These are phyloP conservation scores for Cladopsammia gracilis DNA, from an alignment of 64 coral and sea anemone genomes.

Conservation along the genomic window DNA sequence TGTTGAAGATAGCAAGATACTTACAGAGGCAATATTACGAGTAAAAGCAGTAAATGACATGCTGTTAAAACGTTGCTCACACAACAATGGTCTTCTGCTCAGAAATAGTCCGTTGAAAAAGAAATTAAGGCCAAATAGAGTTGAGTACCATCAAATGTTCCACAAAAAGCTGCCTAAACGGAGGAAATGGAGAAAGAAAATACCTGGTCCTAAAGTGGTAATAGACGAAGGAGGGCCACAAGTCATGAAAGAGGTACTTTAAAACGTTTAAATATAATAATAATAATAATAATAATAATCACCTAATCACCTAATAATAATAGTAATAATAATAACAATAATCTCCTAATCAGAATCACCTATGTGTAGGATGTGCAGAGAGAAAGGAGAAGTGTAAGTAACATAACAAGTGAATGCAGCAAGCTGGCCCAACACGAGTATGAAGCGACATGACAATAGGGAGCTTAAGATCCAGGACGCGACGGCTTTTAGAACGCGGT, in stretches of 20 bases:
- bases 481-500: no score
- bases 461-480: no score
- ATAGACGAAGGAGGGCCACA: neutral
- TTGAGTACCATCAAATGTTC: slow-evolving; percentile 73
- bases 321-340: no score
- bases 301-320: no score
- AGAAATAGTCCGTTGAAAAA: slow-evolving; percentile 66
- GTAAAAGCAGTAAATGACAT: no score
- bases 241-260: neutral
- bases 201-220: neutral
- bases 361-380: neutral
- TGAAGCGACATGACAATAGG: neutral
- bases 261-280: no score
- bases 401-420: neutral
- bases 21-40: no score
- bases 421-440: neutral
- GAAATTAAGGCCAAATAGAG: slow-evolving; percentile 42
- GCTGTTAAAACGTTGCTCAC: no score
- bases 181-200: slow-evolving; percentile 48
- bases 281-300: neutral
- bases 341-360: no score
- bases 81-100: slow-evolving; percentile 70
- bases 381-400: neutral
- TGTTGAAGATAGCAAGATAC: slow-evolving; percentile 1
- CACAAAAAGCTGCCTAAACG: slow-evolving; percentile 54